Conservation (phyloP, 30 jellyfish, hydroid and myxozoan species). For the Aurelia aurita complex sp. Pacific region DNA sequence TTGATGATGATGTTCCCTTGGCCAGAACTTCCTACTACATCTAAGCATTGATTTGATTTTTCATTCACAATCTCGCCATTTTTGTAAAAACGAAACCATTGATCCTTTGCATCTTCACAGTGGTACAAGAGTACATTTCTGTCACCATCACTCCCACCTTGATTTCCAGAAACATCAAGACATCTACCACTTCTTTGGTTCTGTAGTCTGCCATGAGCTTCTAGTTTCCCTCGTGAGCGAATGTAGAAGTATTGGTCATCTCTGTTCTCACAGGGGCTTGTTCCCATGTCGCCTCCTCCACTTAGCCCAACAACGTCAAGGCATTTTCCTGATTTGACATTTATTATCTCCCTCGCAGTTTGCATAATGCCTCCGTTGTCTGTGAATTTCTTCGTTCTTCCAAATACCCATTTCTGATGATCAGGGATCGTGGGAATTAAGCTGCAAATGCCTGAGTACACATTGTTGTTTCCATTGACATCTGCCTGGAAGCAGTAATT, state of each 20-base stretch:
- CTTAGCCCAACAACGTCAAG: conserved; percentile 29
- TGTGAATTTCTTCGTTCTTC: conserved; percentile 2
- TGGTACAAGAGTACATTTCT: background rate
- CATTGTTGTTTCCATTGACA: conserved; percentile 12
- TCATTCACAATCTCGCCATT: conserved; percentile 44
- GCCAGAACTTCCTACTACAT: conserved; percentile 17
- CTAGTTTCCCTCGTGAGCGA: conserved; percentile 14
- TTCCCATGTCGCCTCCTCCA: conserved; percentile 23
- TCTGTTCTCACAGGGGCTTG: conserved; percentile 2
- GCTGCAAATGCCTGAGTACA: conserved; percentile 5
- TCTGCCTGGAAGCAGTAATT: conserved; percentile 42
- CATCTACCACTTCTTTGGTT: conserved; percentile 9
- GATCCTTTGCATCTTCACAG: conserved; percentile 16
- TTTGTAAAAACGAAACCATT: conserved; percentile 32
- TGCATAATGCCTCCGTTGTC: conserved; percentile 46
- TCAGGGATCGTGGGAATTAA: conserved; percentile 15
- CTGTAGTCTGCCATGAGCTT: conserved; percentile 5
- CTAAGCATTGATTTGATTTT: conserved; percentile 19
- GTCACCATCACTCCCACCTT: conserved; percentile 4
- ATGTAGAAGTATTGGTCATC: conserved; percentile 35
- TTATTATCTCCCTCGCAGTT: conserved; percentile 33
- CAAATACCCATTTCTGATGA: conserved; percentile 25
- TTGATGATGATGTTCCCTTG: conserved; percentile 7
- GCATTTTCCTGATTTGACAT: conserved; percentile 19
- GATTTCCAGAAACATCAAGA: conserved; percentile 25